Conservation (phyloP, 2,797 vertebrate species). For the Gymnoscopelus braueri region DNA sequence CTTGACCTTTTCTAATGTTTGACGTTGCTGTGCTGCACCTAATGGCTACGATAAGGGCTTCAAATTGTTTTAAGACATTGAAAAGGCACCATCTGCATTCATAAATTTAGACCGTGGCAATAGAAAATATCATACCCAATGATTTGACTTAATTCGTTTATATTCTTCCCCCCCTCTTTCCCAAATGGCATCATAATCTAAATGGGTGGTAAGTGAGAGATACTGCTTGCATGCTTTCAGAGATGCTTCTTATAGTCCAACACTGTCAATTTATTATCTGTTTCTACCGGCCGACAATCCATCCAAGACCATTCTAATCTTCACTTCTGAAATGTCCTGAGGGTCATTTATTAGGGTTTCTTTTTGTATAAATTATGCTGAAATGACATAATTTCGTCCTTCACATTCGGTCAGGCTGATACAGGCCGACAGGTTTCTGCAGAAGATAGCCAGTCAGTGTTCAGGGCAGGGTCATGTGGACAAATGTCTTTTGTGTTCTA, state of each 20-base stretch:
- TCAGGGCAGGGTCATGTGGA: too few relatives aligned
- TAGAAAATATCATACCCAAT: conserved; percentile 15
- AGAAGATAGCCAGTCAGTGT: neutral
- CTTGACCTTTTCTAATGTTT: conserved; percentile 54
- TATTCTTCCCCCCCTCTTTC: conserved; percentile 88
- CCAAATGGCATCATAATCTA: conserved; percentile 94
- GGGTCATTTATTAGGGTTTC: conserved; percentile 22
- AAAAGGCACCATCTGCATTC: conserved; percentile 20
- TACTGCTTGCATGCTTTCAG: conserved; percentile 91
- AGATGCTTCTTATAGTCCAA: conserved; percentile 83
- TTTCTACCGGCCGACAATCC: conserved; percentile 79
- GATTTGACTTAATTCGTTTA: conserved; percentile 85
- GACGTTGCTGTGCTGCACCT: conserved; percentile 42
- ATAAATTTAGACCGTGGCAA: conserved; percentile 28
- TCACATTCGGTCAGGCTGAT: conserved; percentile 32
- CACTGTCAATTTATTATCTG: conserved; percentile 85
- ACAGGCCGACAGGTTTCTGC: conserved; percentile 15
- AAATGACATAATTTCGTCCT: conserved; percentile 47
- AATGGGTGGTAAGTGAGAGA: conserved; percentile 97
- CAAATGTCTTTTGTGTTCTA: neutral
- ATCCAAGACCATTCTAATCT: conserved; percentile 83
- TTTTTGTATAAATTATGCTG: conserved; percentile 36
- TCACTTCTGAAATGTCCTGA: conserved; percentile 56
- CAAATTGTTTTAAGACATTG: conserved; percentile 25
- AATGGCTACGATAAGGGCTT: conserved; percentile 21